phyloP scores from a whole-genome alignment of 2,888 invertebrate species.

The Heteropelma amictum region DNA sequence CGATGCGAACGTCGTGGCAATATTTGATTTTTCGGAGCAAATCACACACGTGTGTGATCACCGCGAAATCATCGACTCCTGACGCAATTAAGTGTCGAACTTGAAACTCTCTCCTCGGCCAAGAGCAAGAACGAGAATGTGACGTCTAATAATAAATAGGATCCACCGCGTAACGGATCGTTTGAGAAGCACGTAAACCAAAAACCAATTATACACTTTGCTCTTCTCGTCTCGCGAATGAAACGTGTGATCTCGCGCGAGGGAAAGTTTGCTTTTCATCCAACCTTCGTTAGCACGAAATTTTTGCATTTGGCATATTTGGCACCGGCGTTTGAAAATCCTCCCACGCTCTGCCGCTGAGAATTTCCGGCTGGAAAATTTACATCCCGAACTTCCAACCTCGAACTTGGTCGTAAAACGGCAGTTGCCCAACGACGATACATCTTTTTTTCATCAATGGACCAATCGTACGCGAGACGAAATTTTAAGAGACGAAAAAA shows the following conservation, averaged over 20 bases:
- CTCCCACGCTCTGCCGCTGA: background rate
- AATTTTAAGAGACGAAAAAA: background rate
- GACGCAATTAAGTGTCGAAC: background rate
- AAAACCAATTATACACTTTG: constrained; percentile 45
- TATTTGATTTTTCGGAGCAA: no score
- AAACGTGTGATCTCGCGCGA: constrained; percentile 2
- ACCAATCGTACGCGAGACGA: no score
- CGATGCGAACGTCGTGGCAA: no score
- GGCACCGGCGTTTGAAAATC: constrained; percentile 24
- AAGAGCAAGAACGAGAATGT: background rate
- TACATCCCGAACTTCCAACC: background rate
- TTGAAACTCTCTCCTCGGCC: background rate
- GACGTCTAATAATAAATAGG: constrained; percentile 43
- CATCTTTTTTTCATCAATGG: background rate
- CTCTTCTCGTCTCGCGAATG: background rate
- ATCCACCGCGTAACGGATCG: constrained; percentile 21
- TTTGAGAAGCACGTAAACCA: constrained; percentile 38
- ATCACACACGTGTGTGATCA: no score
- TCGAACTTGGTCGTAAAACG: background rate
- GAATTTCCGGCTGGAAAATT: background rate
- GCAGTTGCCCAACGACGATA: background rate
- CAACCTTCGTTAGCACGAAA: background rate
- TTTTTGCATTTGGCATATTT: constrained; percentile 18
- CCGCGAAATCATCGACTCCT: no score
- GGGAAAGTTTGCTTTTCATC: background rate